phyloP scores from a whole-genome alignment of 1,140 invertebrate species.

The Agraylea sexmaculata region DNA sequence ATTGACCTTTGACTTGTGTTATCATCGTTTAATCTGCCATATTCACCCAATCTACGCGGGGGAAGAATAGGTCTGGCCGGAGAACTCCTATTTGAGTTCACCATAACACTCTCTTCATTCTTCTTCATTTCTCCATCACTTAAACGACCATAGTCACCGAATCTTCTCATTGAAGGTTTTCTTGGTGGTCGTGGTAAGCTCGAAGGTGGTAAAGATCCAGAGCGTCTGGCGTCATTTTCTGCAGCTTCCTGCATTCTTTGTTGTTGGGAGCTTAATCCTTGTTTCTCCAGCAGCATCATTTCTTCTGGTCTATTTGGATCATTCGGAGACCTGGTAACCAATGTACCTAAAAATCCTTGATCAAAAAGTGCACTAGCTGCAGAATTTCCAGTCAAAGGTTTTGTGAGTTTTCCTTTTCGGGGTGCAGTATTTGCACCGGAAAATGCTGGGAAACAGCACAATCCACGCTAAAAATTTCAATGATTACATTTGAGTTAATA shows the following conservation, averaged over 20 bases:
- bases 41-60: slow-evolving; percentile 42
- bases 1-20: slow-evolving; percentile 31
- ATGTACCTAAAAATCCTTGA: slow-evolving; percentile 39
- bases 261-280: slow-evolving; percentile 61
- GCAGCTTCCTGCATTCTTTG: slow-evolving; percentile 49
- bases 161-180: slow-evolving; percentile 39
- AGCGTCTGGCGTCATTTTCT: slow-evolving; percentile 33
- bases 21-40: slow-evolving; percentile 44
- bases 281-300: slow-evolving; percentile 61
- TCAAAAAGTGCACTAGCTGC: slow-evolving; percentile 41
- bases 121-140: slow-evolving; percentile 46
- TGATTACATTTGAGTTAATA: slow-evolving; percentile 9
- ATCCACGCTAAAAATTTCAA: slow-evolving; percentile 60
- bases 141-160: slow-evolving; percentile 44
- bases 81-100: slow-evolving; percentile 27
- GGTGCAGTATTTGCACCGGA: slow-evolving; percentile 67
- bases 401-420: slow-evolving; percentile 72
- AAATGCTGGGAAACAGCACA: slow-evolving; percentile 81
- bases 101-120: slow-evolving; percentile 26
- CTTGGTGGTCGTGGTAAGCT: slow-evolving; percentile 56
- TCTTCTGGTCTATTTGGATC: slow-evolving; percentile 46
- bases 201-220: slow-evolving; percentile 45
- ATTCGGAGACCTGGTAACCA: slow-evolving; percentile 32
- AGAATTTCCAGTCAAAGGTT: slow-evolving; percentile 63
- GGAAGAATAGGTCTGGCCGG: slow-evolving; percentile 52